Conservation (phyloP, 2,888 invertebrate genomes). For the Pomacea canaliculata region DNA sequence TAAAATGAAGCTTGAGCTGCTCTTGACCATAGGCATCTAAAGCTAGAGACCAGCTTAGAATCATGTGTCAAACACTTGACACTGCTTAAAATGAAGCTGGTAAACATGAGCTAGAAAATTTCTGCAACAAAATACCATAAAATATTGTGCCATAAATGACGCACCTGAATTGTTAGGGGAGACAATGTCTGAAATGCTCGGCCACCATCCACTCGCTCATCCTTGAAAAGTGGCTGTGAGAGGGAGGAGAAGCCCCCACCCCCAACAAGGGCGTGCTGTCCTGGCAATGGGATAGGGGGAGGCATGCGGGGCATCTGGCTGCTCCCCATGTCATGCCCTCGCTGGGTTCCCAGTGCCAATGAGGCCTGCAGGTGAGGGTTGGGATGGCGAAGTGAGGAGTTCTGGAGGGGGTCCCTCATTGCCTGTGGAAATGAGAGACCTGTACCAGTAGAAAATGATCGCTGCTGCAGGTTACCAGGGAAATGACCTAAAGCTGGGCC, state of each 20-base stretch:
- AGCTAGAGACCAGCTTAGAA: too few relatives aligned
- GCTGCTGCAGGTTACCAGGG: not conserved
- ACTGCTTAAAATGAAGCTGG: too few relatives aligned
- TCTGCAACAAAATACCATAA: too few relatives aligned
- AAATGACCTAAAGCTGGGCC: not conserved
- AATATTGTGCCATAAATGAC: too few relatives aligned
- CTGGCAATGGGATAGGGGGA: slow-evolving; percentile 14
- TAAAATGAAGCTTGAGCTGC: too few relatives aligned
- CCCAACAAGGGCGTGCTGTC: slow-evolving; percentile 33
- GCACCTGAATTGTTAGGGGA: slow-evolving; percentile 51
- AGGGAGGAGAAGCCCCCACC: slow-evolving; percentile 30
- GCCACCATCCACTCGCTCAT: slow-evolving; percentile 39
- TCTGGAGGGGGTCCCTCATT: not conserved
- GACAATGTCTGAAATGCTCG: slow-evolving; percentile 35
- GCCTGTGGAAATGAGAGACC: slow-evolving; percentile 2
- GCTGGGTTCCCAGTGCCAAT: not conserved
- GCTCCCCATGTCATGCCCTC: slow-evolving; percentile 1
- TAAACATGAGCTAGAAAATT: too few relatives aligned
- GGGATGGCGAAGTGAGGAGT: not conserved
- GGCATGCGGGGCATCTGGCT: slow-evolving; percentile 4
- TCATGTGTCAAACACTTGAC: too few relatives aligned
- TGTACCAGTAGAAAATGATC: not conserved
- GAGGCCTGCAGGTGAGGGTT: slow-evolving; percentile 7
- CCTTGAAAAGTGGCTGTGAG: slow-evolving; percentile 12
- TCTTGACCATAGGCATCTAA: too few relatives aligned